Evolutionary conservation across 2,888 invertebrate species (phyloP), one percentile per base, ranked within the genome.

Genomic region (Eupithecia tripunctaria): DNA sequence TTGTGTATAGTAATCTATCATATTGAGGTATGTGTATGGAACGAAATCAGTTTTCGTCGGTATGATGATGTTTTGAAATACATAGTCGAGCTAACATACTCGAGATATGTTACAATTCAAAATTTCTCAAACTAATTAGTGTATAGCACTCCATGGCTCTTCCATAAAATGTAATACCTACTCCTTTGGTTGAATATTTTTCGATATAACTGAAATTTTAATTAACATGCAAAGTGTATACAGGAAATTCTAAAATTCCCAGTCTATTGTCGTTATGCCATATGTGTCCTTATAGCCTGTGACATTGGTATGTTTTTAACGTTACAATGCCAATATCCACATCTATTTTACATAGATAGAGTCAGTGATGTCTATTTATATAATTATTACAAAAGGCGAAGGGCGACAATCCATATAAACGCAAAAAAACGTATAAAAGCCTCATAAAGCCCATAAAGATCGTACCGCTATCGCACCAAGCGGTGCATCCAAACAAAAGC

Each of bases 401-500:
- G 78, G 79, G 76, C 82, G 79, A 86, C 82, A 83, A 84, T 80
- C 77, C 70, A 70, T 76, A 73, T 29, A 63, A 56, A 41, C 29
- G 25, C 68, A 73, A 71, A 75, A 63, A 76, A 72, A 71, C 68
- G 62, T 71, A 75, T 75, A 76, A 76, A 78, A 80, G 76, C 81
- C 75, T 81, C 82, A 79, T 81, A 83, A 78, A 80, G 76, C 81
- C 76, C 81, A 82, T 80, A 82, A 82, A 82, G 82, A 81, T 83
- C 83, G 79, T 84, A 85, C 81, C 78, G 77, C 73, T 76, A 78
- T 74, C 78, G 76, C 80, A 79, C 82, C 79, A 80, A 81, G 74
- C 82, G 79, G 79, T 79, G 79, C 78, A 81, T 85, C 82, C 84
- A 78, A 82, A 88, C 85, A 86, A 86, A 87, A 86, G 84, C 82